Evolutionary conservation across 2,113 vertebrate genomes (phyloP).

Genomic region (Paraplagusia blochii): DNA sequence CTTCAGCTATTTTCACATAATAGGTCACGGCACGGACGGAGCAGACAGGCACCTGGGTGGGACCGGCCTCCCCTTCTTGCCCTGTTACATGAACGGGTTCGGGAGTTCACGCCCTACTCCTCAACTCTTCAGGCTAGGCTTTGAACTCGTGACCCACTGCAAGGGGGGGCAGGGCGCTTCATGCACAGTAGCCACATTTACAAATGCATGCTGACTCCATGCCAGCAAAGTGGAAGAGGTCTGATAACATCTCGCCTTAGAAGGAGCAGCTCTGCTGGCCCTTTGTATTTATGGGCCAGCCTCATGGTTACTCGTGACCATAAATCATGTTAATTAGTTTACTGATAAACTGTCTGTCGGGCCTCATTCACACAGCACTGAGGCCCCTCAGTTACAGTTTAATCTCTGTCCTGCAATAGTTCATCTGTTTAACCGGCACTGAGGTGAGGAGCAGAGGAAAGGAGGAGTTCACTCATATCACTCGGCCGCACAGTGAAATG

Average conservation of each 20-base stretch:
- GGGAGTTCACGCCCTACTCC: constrained; percentile 64
- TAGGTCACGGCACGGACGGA: constrained; percentile 4
- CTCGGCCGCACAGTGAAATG: constrained; percentile 38
- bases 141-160: constrained; percentile 73
- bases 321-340: constrained; percentile 78
- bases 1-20: constrained; percentile 5
- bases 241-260: constrained; percentile 69
- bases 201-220: constrained; percentile 70
- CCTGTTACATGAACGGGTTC: constrained; percentile 67
- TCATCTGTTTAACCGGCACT: constrained; percentile 69
- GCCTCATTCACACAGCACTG: constrained; percentile 55
- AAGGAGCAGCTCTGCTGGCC: constrained; percentile 59
- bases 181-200: constrained; percentile 75
- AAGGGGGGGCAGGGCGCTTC: constrained; percentile 28
- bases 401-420: constrained; percentile 67
- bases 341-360: constrained; percentile 74
- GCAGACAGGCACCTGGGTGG: constrained; percentile 40
- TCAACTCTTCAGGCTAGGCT: constrained; percentile 62
- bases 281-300: constrained; percentile 72
- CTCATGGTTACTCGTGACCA: constrained; percentile 58
- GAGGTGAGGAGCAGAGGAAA: constrained; percentile 49
- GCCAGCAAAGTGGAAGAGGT: constrained; percentile 66
- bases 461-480: constrained; percentile 44
- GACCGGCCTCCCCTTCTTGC: constrained; percentile 30
- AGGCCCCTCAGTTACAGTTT: constrained; percentile 67